These are phyloP conservation scores for Heliocidaris tuberculata DNA, from an alignment of 35 echinoderm and acorn worm genomes.

Conservation along the genomic window DNA sequence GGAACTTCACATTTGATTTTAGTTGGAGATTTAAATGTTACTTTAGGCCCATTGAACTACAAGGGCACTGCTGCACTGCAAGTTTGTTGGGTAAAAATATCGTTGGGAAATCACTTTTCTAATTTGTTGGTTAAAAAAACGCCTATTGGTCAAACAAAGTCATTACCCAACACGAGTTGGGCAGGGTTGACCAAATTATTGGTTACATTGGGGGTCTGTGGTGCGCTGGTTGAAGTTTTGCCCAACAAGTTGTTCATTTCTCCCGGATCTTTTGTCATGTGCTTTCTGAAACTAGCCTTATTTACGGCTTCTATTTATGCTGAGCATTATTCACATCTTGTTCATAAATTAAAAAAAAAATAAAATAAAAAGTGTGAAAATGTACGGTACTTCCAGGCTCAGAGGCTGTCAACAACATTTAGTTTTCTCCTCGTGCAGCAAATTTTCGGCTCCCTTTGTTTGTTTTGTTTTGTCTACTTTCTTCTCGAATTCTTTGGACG, in stretches of 20 bases:
- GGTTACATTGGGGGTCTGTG: constrained; percentile 16
- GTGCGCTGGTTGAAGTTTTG: constrained; percentile 18
- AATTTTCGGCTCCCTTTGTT: constrained; percentile 13
- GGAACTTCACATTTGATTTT: too few relatives aligned
- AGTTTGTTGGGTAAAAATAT: too few relatives aligned
- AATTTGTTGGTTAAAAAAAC: too few relatives aligned
- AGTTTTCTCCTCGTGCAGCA: not conserved
- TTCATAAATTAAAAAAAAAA: constrained; percentile 12
- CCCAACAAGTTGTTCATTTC: constrained; percentile 19
- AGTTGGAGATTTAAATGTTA: too few relatives aligned
- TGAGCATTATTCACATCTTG: constrained; percentile 5
- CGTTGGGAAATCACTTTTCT: too few relatives aligned
- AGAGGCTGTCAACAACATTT: too few relatives aligned
- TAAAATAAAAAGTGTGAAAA: constrained; percentile 1
- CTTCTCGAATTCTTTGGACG: too few relatives aligned
- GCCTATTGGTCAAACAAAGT: constrained; percentile 15
- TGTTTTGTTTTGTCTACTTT: not conserved
- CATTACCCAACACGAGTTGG: constrained; percentile 10
- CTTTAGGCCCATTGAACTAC: too few relatives aligned
- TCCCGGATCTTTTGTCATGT: constrained; percentile 5
- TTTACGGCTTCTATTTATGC: constrained; percentile 20
- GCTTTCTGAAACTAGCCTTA: constrained; percentile 19
- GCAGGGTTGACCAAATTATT: constrained; percentile 13
- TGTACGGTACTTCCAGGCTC: constrained; percentile 9
- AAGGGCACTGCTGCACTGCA: too few relatives aligned